Evolutionary conservation across 1,140 invertebrate genomes (phyloP), one percentile per base, ranked within the genome.

Genomic region (Dinothrombium tinctorium): DNA sequence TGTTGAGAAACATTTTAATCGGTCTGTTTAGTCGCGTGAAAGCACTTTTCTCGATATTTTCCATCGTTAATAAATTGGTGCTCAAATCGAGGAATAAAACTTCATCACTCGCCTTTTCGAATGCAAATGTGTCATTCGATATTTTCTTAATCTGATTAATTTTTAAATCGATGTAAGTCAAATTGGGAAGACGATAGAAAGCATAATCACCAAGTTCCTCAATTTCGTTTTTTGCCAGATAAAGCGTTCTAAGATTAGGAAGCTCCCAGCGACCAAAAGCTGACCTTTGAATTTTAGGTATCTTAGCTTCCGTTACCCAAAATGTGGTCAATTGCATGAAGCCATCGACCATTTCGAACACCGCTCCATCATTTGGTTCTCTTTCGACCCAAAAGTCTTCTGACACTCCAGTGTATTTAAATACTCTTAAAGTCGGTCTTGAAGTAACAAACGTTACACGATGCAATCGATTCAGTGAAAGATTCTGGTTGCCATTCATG

Each of bases 171-270:
- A 40, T 14, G 12, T 14, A 11, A 14, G 39, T 40, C 17, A 40
- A n/a, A 40, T 40, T 40, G n/a, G 39, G 39, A 11, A 40, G 20
- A 4, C 39, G 26, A 26, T 40, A 40, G 17, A 40, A 40, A 4
- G 28, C 39, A 32, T 40, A 40, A 31, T 40, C 39, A 22, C 39
- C 39, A n/a, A 40, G 8, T 2, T 33, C 17, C 9, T 40, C 26
- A 20, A 40, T 40, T 21, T 40, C 31, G 24, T 40, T 26, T 40
- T 29, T 14, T 19, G 39, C 17, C 17, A 40, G 15, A 9, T 40
- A 7, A 5, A 40, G n/a, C 7, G 17, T 12, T 22, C 12, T 40
- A 8, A 40, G 17, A 9, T 20, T 31, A 4, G 28, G 26, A 17
- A 40, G 26, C 19, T 40, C 39, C 20, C 17, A 15, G n/a, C 39